Conservation (phyloP, 2,888 invertebrate genomes). For the Furcula furcula region DNA sequence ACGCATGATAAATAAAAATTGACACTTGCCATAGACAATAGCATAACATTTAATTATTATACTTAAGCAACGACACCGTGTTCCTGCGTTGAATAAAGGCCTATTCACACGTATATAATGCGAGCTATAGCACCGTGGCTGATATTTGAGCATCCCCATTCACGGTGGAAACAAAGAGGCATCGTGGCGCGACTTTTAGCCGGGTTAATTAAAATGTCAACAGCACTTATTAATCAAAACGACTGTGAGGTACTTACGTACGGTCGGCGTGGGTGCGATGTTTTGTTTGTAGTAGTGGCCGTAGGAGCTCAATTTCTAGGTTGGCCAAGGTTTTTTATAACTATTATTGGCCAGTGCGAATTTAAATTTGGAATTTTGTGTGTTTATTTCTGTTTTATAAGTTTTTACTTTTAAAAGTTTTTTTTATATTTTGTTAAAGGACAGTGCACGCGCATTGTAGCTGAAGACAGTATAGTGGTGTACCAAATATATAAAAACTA, state of each 20-base stretch:
- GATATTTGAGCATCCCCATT: constrained; percentile 55
- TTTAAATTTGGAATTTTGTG: constrained; percentile 5
- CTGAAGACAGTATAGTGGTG: too few species aligned
- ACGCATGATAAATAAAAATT: too few species aligned
- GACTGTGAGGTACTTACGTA: constrained; percentile 30
- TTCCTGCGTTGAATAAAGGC: constrained; percentile 22
- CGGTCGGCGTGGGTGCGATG: constrained; percentile 30
- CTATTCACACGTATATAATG: constrained; percentile 28
- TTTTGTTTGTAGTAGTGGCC: too few species aligned
- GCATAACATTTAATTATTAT: constrained; percentile 17
- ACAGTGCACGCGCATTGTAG: too few species aligned
- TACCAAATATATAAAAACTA: too few species aligned
- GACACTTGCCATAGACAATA: constrained; percentile 5
- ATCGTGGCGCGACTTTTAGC: constrained; percentile 60
- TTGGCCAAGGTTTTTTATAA: too few species aligned
- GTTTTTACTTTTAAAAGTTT: constrained; percentile 10
- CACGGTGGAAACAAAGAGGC: constrained; percentile 57
- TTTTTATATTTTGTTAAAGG: too few species aligned
- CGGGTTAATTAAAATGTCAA: constrained; percentile 79
- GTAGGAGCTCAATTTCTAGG: too few species aligned
- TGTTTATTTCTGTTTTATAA: constrained; percentile 12
- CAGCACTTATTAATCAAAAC: constrained; percentile 75
- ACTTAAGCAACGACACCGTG: constrained; percentile 11
- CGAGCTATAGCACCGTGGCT: constrained; percentile 6
- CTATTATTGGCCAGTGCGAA: constrained; percentile 3